phyloP scores from a whole-genome alignment of 2,888 invertebrate species.

The Stegana nigrithorax region DNA sequence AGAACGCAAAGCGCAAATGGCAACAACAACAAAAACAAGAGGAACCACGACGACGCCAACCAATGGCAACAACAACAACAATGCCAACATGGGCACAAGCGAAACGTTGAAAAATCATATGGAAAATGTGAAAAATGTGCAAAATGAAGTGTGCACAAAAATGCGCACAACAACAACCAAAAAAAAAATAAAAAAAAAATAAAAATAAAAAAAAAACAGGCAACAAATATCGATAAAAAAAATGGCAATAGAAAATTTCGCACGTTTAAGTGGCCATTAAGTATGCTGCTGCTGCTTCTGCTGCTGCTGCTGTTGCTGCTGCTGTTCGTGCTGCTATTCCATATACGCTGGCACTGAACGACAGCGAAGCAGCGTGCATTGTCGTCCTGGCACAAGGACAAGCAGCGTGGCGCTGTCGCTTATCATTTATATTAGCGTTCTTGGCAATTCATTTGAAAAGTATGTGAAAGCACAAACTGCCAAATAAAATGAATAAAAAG shows the following conservation, averaged over 20 bases:
- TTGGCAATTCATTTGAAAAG: neutral
- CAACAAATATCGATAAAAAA: too few relatives aligned
- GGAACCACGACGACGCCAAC: too few relatives aligned
- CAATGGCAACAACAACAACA: too few relatives aligned
- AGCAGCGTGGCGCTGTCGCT: neutral
- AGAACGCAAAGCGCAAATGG: neutral
- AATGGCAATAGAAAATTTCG: constrained; percentile 14
- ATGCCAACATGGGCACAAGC: too few relatives aligned
- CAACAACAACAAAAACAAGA: too few relatives aligned
- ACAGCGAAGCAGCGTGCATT: neutral
- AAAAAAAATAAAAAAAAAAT: neutral
- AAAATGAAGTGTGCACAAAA: constrained; percentile 22
- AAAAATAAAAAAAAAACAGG: neutral
- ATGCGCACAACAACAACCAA: neutral
- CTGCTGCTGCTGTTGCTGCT: too few relatives aligned
- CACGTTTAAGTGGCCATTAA: constrained; percentile 11
- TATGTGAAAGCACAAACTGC: neutral
- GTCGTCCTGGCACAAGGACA: neutral
- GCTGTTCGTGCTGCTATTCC: too few relatives aligned
- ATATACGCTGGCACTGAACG: neutral
- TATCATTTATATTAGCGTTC: neutral
- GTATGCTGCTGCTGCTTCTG: too few relatives aligned
- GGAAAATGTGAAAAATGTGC: constrained; percentile 30
- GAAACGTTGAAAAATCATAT: constrained; percentile 15
- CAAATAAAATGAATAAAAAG: constrained; percentile 4